Conservation (phyloP, 1,140 invertebrate genomes). For the Centruroides vittatus region DNA sequence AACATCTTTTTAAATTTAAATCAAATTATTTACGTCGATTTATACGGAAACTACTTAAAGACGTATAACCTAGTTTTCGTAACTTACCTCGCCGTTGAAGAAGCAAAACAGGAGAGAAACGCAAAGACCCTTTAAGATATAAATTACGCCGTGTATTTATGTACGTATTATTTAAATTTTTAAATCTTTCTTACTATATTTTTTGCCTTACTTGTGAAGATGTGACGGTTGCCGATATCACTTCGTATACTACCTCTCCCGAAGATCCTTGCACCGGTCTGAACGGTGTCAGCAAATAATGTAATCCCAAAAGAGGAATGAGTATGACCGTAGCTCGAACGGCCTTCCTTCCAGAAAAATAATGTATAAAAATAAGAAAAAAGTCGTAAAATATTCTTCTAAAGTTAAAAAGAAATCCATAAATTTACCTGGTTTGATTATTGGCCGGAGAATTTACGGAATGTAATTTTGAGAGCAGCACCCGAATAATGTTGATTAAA, state of each 20-base stretch:
- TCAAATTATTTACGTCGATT: too few species aligned
- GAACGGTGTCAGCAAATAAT: constrained; percentile 77
- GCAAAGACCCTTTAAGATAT: constrained; percentile 60
- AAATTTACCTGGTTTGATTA: constrained; percentile 27
- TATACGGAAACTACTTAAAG: too few species aligned
- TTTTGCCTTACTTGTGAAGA: constrained; percentile 61
- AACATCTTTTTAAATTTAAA: too few species aligned
- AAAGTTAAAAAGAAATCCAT: not conserved
- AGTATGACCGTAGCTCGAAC: constrained; percentile 68
- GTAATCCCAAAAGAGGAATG: constrained; percentile 46
- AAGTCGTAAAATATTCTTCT: too few species aligned
- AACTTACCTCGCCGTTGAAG: constrained; percentile 81
- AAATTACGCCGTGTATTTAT: not conserved
- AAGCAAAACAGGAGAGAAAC: constrained; percentile 89
- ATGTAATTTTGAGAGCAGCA: constrained; percentile 70
- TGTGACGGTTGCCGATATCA: constrained; percentile 63
- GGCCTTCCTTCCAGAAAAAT: constrained; percentile 26
- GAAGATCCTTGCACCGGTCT: constrained; percentile 43
- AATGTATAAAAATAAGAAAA: too few species aligned
- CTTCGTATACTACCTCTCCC: constrained; percentile 63
- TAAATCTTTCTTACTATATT: not conserved
- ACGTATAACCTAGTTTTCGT: constrained; percentile 27
- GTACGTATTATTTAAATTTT: too few species aligned
- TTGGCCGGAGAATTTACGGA: constrained; percentile 36
- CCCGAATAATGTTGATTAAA: constrained; percentile 82